Base-by-base conservation (phyloP, 2,888 invertebrate genomes). In the Crematogaster levior region DNA sequence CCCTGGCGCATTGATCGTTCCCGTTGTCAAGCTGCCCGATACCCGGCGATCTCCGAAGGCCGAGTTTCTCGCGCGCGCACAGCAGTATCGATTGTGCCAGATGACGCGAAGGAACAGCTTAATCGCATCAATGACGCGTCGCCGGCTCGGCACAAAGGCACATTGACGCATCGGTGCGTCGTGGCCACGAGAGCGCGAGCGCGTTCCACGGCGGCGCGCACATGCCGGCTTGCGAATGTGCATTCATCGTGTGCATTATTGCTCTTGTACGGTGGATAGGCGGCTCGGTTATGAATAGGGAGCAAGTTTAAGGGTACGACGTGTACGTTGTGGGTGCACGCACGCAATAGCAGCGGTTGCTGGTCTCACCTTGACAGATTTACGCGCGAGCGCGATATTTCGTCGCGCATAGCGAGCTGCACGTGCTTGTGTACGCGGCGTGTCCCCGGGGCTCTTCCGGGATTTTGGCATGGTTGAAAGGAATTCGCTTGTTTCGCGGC, bases 251-350 rank as follows among this genome's bases (percentile, higher is more conserved):
- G 61, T 84, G 88, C 90, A 85, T 90, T 89, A 90, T 89, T 86
- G 88, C 90, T 79, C 30, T 80, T 82, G 85, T 34, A 37, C 53
- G 5, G 18, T 85, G 88, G 85, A 79, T 85, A 85, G 84, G 72
- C 85, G 80, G 66, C 84, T 85, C 79, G 87, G 85, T 90, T 92
- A 91, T 91, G 92, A 92, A 91, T 92, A 91, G 91, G 84, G 85
- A 85, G 87, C 90, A 91, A 91, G 91, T 92, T 92, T 92, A 91
- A 92, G 90, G 90, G 89, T 88, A 87, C 87, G 86, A 79, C 40
- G 24, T 51, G 74, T 24, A 37, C 63, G 82, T 70, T 37, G 80
- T 58, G 84, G 73, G 83, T 70, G 74, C 70, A 82, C 81, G 79
- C 74, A 51, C 51, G 79, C 84, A 75, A 83, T 61, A 66, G 65